Conservation (phyloP, 1,140 invertebrate genomes). For the Carposina sasakii region DNA sequence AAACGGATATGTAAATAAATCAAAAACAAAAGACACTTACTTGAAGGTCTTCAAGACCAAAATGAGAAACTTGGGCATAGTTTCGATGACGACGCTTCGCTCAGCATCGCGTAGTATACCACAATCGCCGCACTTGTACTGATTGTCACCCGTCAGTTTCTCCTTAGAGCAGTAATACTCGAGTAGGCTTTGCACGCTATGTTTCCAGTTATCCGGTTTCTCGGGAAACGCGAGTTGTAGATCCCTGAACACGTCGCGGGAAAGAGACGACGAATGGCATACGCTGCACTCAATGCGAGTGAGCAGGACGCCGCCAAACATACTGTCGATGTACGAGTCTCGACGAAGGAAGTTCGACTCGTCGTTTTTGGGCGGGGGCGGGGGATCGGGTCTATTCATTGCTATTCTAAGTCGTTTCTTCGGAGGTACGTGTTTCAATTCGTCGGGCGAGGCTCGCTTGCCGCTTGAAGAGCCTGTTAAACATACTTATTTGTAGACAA, state of each 20-base stretch:
- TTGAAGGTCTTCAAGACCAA: slow-evolving; percentile 87
- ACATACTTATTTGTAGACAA: no score
- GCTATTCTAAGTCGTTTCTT: no score
- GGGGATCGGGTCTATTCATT: no score
- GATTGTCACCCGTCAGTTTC: slow-evolving; percentile 82
- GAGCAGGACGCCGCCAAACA: slow-evolving; percentile 82
- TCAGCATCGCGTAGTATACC: slow-evolving; percentile 83
- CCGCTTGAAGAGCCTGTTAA: no score
- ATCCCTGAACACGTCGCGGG: slow-evolving; percentile 85
- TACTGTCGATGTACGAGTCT: slow-evolving; percentile 37
- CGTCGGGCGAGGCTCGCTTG: slow-evolving; percentile 22
- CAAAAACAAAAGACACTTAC: slow-evolving; percentile 66
- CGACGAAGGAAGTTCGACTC: slow-evolving; percentile 33
- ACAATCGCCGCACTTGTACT: slow-evolving; percentile 87
- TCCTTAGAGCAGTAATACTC: slow-evolving; percentile 85
- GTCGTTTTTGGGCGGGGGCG: slow-evolving; percentile 27
- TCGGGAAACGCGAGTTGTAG: slow-evolving; percentile 87
- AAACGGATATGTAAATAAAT: no score
- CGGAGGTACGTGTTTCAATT: slow-evolving; percentile 13
- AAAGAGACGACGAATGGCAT: slow-evolving; percentile 80
- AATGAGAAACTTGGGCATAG: slow-evolving; percentile 83
- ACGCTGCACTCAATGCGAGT: slow-evolving; percentile 81
- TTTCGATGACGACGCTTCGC: slow-evolving; percentile 80
- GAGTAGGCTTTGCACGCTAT: slow-evolving; percentile 80
- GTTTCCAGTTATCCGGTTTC: slow-evolving; percentile 67